Evolutionary conservation across 2,888 invertebrate genomes (phyloP).

Genomic region (Melanotus villosus): DNA sequence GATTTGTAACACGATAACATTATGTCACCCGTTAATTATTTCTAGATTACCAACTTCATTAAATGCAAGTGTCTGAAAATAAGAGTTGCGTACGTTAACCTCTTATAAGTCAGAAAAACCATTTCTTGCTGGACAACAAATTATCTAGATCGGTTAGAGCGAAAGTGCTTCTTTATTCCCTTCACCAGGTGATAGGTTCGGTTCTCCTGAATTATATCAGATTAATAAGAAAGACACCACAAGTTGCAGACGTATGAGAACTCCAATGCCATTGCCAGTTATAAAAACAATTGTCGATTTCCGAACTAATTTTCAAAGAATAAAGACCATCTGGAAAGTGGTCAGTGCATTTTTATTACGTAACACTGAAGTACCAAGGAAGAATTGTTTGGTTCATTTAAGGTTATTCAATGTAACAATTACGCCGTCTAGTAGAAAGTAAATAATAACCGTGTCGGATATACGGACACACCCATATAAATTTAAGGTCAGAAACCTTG

Average conservation of each 20-base stretch:
- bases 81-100: constrained; percentile 33
- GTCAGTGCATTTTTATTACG: background rate
- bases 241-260: background rate
- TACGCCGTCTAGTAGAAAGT: background rate
- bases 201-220: constrained; percentile 1
- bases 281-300: background rate
- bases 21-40: constrained; percentile 20
- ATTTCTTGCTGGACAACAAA: background rate
- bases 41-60: background rate
- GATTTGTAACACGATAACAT: background rate
- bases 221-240: background rate
- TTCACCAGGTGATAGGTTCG: constrained; percentile 25
- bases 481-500: background rate
- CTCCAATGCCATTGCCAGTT: constrained; percentile 2
- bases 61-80: background rate
- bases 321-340: background rate
- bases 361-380: background rate
- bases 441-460: background rate
- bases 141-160: constrained; percentile 37
- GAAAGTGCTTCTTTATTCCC: constrained; percentile 41
- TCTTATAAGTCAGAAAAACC: constrained; percentile 13
- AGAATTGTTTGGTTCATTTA: background rate
- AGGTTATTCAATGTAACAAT: background rate
- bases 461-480: background rate
- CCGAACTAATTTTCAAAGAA: background rate